Evolutionary conservation across 2,888 invertebrate species (phyloP), one percentile per base, ranked within the genome.

Genomic region (Ennomos fuscantarius): DNA sequence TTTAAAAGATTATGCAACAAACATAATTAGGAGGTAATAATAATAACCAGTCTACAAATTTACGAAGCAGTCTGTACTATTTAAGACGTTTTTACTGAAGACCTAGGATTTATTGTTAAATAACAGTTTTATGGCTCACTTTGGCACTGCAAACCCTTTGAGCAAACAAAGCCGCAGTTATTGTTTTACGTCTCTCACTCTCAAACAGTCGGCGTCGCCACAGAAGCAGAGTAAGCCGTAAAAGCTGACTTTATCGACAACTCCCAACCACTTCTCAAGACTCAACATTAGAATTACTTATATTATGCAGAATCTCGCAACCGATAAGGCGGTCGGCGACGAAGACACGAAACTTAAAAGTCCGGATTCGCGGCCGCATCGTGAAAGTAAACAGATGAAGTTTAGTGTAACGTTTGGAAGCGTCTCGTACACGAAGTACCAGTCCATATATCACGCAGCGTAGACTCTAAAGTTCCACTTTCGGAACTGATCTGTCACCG

Each of bases 211-310:
- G 32, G 45, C 50, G 41, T 35, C 77, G 73, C 78, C 74, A 76
- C 84, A 87, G 89, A 86, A 84, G 84, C 90, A 88, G 86, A 90
- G 91, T 89, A 87, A 90, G 89, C 90, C 91, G 81, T 89, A 87
- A 87, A 89, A 86, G 84, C 86, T 86, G 89, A 84, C 77, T 72
- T 73, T 72, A 72, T 79, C 72, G 73, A 71, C 76, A 78, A 79
- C 68, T 76, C 68, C 68, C 70, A 66, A 72, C 66, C 63, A 70
- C 65, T 72, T 67, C 46, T 63, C 58, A 62, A 68, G 70, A 73
- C 73, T 72, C 70, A 68, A 52, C 48, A 54, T 41, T 76, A 68
- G 72, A 66, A 69, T 69, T 59, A 73, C 66, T 69, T 70, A 69
- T 60, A 6, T 39, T 56, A 63, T 64, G 63, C 66, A 60, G 65